These are phyloP conservation scores for Cichladusa arquata DNA, from an alignment of 2,113 vertebrate species.

Conservation along the genomic window DNA sequence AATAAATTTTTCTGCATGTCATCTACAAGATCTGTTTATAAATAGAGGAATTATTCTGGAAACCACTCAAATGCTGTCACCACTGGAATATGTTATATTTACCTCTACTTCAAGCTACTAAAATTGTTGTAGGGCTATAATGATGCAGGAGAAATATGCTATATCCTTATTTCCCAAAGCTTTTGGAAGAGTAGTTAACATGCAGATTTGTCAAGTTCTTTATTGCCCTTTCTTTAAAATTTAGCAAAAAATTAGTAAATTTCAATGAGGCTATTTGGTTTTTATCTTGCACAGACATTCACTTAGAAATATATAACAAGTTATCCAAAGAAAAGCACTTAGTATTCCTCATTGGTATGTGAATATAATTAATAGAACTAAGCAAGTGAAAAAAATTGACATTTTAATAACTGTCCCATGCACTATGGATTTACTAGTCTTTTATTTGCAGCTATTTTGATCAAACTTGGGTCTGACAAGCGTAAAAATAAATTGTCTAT, in stretches of 20 bases:
- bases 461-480: conserved; percentile 58
- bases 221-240: background rate
- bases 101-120: background rate
- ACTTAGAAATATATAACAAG: background rate
- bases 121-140: background rate
- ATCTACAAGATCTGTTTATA: background rate
- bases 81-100: background rate
- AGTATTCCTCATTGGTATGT: background rate
- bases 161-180: background rate
- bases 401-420: conserved; percentile 60
- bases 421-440: conserved; percentile 49
- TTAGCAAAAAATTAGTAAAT: background rate
- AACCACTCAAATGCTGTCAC: background rate
- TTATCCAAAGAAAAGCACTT: conserved; percentile 6
- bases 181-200: background rate
- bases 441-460: conserved; percentile 61
- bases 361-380: conserved; percentile 19
- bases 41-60: background rate
- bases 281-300: background rate
- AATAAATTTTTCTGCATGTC: background rate
- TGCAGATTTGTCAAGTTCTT: background rate
- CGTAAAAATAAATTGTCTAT: conserved; percentile 48
- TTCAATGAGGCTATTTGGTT: background rate
- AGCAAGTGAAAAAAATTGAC: conserved; percentile 35
- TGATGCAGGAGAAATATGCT: background rate